Conservation (phyloP, 2,888 invertebrate genomes). For the Pammene aurita region DNA sequence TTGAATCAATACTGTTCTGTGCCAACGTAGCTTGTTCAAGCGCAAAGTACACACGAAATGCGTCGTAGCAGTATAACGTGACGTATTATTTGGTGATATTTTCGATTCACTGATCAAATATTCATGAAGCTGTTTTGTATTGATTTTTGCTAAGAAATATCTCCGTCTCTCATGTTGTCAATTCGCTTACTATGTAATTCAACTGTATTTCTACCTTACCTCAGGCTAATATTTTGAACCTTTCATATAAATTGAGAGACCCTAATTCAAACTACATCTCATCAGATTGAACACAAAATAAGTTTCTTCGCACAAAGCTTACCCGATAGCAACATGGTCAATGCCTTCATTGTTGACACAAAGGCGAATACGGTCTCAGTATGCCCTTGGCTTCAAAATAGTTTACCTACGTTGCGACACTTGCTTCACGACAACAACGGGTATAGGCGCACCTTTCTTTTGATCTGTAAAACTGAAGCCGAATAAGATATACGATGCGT, state of each 20-base stretch:
- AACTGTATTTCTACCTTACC: not conserved
- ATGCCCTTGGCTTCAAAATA: conserved; percentile 35
- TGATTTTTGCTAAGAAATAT: not conserved
- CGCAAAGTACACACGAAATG: not conserved
- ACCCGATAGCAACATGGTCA: conserved; percentile 8
- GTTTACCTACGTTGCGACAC: conserved; percentile 15
- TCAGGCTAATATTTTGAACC: not conserved
- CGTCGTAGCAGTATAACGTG: not conserved
- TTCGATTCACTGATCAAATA: conserved; percentile 2
- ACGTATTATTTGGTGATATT: conserved; percentile 2
- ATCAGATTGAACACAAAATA: not conserved
- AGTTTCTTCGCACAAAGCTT: not conserved
- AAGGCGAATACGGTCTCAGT: conserved; percentile 32
- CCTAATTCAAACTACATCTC: conserved; percentile 3
- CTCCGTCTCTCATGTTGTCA: not conserved
- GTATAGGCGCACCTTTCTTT: conserved; percentile 22
- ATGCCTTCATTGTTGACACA: conserved; percentile 20
- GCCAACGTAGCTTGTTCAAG: conserved; percentile 39
- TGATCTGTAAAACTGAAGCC: conserved; percentile 7
- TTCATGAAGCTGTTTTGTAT: not conserved
- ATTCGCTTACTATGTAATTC: not conserved
- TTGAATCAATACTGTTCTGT: conserved; percentile 35
- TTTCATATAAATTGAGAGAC: not conserved
- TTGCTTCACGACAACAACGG: conserved; percentile 27
- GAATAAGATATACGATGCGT: conserved; percentile 10